phyloP scores from a whole-genome alignment of 2,113 vertebrate genomes.

The Buteo buteo region DNA sequence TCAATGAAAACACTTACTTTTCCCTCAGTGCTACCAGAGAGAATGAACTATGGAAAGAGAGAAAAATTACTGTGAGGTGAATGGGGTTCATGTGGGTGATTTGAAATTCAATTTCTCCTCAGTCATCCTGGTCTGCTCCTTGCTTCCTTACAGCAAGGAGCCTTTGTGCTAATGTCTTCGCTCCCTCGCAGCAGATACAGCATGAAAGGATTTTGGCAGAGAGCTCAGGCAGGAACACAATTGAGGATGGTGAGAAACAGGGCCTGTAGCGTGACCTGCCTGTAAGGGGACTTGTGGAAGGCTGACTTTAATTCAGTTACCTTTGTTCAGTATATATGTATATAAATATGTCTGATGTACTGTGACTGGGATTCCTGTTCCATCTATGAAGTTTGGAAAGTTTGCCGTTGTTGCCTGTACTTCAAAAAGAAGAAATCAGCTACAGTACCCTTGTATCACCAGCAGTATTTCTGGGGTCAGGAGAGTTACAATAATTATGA shows the following conservation, averaged over 20 bases:
- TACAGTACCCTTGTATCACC: fast-evolving
- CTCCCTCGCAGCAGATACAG: background rate
- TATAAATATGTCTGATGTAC: background rate
- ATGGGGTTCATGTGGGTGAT: background rate
- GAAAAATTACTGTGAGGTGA: background rate
- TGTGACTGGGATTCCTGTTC: background rate
- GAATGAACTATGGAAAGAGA: background rate
- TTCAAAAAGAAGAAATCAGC: background rate
- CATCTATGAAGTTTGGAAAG: background rate
- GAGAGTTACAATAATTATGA: background rate
- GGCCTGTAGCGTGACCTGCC: background rate
- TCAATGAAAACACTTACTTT: background rate
- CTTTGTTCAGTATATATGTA: background rate
- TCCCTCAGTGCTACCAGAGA: background rate
- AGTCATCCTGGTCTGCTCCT: background rate
- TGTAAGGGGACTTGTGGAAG: background rate
- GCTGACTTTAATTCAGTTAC: background rate
- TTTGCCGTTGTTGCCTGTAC: background rate
- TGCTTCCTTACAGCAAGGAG: background rate
- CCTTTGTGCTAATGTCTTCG: background rate
- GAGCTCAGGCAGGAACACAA: background rate
- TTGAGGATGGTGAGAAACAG: background rate
- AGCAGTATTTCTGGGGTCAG: background rate
- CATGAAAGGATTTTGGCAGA: background rate
- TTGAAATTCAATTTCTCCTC: background rate